Percentiles rank a stretch among this genome's conserved stretches.
Conservation (phyloP, 2,797 vertebrate genomes). For the Lacerta bilineata region DNA sequence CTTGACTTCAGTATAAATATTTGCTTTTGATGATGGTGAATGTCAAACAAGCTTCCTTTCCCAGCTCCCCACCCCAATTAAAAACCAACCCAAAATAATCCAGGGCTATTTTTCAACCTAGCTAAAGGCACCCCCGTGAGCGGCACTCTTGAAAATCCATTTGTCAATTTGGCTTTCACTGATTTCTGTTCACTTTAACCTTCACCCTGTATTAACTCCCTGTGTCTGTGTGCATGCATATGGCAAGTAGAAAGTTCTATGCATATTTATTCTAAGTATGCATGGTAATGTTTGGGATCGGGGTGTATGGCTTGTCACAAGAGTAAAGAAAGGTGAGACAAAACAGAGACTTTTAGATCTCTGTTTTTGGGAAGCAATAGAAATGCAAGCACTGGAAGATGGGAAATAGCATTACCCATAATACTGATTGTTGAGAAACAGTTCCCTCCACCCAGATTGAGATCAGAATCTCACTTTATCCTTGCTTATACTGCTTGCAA, state of each 20-base stretch:
- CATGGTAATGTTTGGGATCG: background rate
- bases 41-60: background rate
- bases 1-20: slow-evolving; percentile 16
- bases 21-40: background rate
- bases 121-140: no score
- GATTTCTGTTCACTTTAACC: background rate
- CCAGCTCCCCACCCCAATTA: background rate
- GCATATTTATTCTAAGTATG: background rate
- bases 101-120: background rate
- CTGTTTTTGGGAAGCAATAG: background rate
- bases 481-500: background rate
- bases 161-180: background rate
- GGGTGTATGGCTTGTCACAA: background rate
- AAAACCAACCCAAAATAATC: background rate
- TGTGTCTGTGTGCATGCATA: background rate
- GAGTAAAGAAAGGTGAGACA: background rate
- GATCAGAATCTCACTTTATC: background rate
- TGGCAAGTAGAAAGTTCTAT: background rate
- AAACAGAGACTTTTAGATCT: background rate
- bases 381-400: background rate
- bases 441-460: background rate
- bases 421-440: no score
- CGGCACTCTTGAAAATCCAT: background rate
- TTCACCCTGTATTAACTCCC: background rate
- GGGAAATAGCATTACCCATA: background rate